Evolutionary conservation across 2,797 vertebrate species (phyloP), one percentile per base, ranked within the genome.

Genomic region (Rousettus madagascariensis): DNA sequence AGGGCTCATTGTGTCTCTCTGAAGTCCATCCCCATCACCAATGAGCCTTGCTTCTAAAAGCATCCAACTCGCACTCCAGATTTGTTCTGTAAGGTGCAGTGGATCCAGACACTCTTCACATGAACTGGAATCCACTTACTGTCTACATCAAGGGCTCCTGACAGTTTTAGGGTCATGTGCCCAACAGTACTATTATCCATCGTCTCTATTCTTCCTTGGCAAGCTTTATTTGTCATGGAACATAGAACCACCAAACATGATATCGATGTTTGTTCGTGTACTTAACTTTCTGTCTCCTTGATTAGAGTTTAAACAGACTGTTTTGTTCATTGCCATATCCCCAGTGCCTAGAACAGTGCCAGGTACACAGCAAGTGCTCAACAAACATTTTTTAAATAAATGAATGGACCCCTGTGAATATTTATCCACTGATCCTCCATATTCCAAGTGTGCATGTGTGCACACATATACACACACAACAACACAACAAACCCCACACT

Each of bases 131-230:
- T 51, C 84, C 6, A n/a, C 71, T 61, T 33, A 9, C 24, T 38
- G 53, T 77, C 53, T n/a, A 4, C 9, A 51, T 17, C 12, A 13
- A 69, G 59, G 26, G 36, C 66, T 86, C 13, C 69, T 85, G 51
- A 33, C 22, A 20, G 20, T 9, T 24, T 65, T 46, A 30, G 33
- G 16, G 41, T n/a, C 26, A 26, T 1, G 1, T 1, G 9, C 30
- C 30, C 46, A 10, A 9, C 0, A 6, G 20, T 22, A 30, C n/a
- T 10, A 1, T 2, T 9, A 38, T 13, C 53, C 43, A 3, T 11
- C 13, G 2, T 59, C 55, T 84, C 59, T 79, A 2, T 3, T 41
- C n/a, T 24, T 24, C 74, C 65, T 71, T 38, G 2, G 12, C 1
- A 33, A 63, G 24, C 66, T 69, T 46, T 68, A 61, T 20, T 89